A percentile compares a stretch with the other conserved stretches of the same genome.
These are phyloP conservation scores for Hyperoodon ampullatus DNA, from an alignment of 2,113 vertebrate genomes.

Conservation along the genomic window DNA sequence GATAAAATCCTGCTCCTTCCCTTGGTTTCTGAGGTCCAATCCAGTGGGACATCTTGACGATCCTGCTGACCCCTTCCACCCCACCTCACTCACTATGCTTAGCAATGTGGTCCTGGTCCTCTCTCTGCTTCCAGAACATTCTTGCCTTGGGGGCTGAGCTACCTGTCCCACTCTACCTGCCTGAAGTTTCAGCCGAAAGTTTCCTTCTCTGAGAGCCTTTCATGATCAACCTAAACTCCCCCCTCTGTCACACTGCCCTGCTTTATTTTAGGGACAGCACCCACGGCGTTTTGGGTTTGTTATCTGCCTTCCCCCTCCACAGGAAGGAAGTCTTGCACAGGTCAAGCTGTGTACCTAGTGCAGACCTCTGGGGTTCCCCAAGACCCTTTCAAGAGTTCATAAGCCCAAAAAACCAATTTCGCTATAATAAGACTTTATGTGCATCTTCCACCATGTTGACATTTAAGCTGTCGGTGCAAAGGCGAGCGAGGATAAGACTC, in stretches of 20 bases:
- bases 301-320: neutral
- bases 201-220: neutral
- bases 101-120: neutral
- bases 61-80: neutral
- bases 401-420: neutral
- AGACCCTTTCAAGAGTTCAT: neutral
- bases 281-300: fast-evolving
- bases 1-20: neutral
- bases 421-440: neutral
- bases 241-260: neutral
- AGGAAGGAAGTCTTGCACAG: neutral
- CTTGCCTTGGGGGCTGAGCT: neutral
- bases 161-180: neutral
- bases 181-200: neutral
- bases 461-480: neutral
- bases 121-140: neutral
- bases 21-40: neutral
- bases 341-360: neutral
- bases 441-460: neutral
- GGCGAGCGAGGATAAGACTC: neutral
- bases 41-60: fast-evolving
- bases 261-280: neutral
- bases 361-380: neutral
- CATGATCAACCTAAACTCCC: neutral
- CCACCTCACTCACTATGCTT: neutral